A percentile compares a stretch with the other conserved stretches of the same genome.
Conservation (phyloP, 2,888 invertebrate species). For the Sminthurides aquaticus region DNA sequence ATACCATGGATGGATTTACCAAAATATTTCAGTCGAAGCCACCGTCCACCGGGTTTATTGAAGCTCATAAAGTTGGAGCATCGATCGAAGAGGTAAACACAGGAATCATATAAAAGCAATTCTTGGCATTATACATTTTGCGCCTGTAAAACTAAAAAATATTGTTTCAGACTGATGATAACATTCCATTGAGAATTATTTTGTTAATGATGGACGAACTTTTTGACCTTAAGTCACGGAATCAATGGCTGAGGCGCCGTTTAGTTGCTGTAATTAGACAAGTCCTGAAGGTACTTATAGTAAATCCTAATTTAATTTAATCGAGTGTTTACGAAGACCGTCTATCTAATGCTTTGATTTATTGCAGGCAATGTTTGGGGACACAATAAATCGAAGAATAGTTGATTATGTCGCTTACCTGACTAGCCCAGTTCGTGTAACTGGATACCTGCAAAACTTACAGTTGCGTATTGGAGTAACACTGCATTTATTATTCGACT, state of each 20-base stretch:
- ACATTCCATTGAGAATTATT: constrained; percentile 72
- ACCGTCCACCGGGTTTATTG: constrained; percentile 48
- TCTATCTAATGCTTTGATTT: background rate
- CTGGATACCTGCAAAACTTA: constrained; percentile 74
- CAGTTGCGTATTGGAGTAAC: constrained; percentile 57
- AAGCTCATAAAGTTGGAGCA: constrained; percentile 52
- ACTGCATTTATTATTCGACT: background rate
- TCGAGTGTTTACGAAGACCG: background rate
- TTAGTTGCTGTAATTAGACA: constrained; percentile 67
- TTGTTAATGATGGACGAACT: constrained; percentile 74
- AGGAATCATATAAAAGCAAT: no score
- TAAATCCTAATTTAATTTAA: constrained; percentile 49
- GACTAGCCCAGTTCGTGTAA: constrained; percentile 80
- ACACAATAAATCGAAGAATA: constrained; percentile 76
- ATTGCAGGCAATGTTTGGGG: constrained; percentile 62
- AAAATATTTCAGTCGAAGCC: constrained; percentile 61
- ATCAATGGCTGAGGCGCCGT: constrained; percentile 71
- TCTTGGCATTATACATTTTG: background rate
- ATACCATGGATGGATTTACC: constrained; percentile 72
- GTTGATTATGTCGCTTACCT: constrained; percentile 77
- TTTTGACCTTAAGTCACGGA: constrained; percentile 70
- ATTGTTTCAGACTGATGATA: constrained; percentile 57
- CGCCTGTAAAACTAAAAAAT: no score
- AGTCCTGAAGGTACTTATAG: constrained; percentile 55
- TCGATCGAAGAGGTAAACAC: constrained; percentile 54